A percentile compares a stretch with the other conserved stretches of the same genome.
These are phyloP conservation scores for Drosophila robusta DNA, from an alignment of 2,888 invertebrate genomes.

Conservation along the genomic window DNA sequence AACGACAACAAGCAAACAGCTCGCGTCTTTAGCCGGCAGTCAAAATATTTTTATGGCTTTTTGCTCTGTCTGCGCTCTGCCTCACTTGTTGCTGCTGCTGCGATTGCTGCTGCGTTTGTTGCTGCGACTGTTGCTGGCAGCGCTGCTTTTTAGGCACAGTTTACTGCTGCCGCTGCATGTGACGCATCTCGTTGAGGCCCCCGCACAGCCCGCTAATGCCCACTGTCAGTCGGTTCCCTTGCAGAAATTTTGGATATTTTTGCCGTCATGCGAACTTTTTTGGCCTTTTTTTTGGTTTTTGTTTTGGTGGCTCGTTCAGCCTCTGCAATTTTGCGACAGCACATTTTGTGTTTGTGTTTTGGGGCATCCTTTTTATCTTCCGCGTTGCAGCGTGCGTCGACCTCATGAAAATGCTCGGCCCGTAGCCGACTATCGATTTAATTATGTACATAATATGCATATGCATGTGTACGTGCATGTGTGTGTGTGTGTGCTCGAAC, in stretches of 20 bases:
- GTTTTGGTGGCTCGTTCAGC: conserved; percentile 40
- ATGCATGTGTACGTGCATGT: not conserved
- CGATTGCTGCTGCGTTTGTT: conserved; percentile 14
- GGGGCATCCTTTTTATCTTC: conserved; percentile 80
- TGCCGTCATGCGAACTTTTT: conserved; percentile 51
- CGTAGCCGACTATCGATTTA: conserved; percentile 55
- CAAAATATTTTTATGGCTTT: conserved; percentile 69
- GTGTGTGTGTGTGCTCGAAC: not conserved
- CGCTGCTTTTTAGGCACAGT: conserved; percentile 68
- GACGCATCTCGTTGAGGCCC: conserved; percentile 62
- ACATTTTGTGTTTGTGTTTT: conserved; percentile 59
- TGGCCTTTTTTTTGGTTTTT: conserved; percentile 6
- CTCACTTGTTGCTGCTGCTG: conserved; percentile 72
- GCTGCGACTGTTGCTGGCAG: conserved; percentile 35
- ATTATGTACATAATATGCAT: conserved; percentile 46
- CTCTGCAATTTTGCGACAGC: conserved; percentile 68
- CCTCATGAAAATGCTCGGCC: conserved; percentile 37
- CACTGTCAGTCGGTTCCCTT: conserved; percentile 39
- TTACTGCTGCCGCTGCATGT: conserved; percentile 60
- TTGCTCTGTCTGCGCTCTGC: conserved; percentile 44
- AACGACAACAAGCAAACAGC: conserved; percentile 23
- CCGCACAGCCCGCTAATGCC: conserved; percentile 21
- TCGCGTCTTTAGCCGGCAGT: conserved; percentile 55
- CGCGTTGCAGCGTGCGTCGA: conserved; percentile 75
- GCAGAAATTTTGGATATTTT: conserved; percentile 75